A percentile compares a stretch with the other conserved stretches of the same genome.
Conservation (phyloP, 2,797 vertebrate species). For the Lepilemur septentrionalis region DNA sequence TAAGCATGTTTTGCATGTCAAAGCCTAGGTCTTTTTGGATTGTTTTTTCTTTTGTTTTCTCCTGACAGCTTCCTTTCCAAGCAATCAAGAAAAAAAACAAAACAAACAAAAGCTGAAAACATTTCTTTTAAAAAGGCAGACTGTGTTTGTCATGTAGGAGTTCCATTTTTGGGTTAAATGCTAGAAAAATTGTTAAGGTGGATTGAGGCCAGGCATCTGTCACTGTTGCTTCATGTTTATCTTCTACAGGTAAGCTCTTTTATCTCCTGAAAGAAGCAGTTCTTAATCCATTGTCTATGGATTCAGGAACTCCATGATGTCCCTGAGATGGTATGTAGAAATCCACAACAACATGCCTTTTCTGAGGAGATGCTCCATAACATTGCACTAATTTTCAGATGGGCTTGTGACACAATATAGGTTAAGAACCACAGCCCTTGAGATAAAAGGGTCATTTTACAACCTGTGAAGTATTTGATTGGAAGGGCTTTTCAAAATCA, state of each 20-base stretch:
- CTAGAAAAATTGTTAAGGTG: constrained; percentile 29
- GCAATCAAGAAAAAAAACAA: constrained; percentile 17
- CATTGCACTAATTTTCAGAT: constrained; percentile 58
- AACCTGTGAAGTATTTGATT: constrained; percentile 38
- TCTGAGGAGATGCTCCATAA: constrained; percentile 27
- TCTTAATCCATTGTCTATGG: neutral
- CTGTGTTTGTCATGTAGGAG: neutral
- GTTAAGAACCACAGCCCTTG: constrained; percentile 20
- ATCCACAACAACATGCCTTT: constrained; percentile 19
- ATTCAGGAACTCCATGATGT: constrained; percentile 43
- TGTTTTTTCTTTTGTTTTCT: constrained; percentile 35
- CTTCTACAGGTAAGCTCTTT: constrained; percentile 25
- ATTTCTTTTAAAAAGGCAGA: constrained; percentile 22
- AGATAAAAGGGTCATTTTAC: constrained; percentile 49
- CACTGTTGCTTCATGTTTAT: constrained; percentile 40
- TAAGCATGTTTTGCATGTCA: constrained; percentile 68
- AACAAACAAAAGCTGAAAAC: neutral
- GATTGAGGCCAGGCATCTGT: neutral
- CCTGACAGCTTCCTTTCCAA: constrained; percentile 46
- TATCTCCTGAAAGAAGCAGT: constrained; percentile 1
- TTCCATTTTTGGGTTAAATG: constrained; percentile 15
- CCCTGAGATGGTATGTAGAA: constrained; percentile 13
- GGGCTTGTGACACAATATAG: constrained; percentile 23
- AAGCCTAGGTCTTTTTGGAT: constrained; percentile 41
- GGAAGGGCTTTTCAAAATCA: constrained; percentile 28